A percentile compares a stretch with the other conserved stretches of the same genome.
Conservation (phyloP, 1,140 invertebrate genomes). For the Tribolium madens region DNA sequence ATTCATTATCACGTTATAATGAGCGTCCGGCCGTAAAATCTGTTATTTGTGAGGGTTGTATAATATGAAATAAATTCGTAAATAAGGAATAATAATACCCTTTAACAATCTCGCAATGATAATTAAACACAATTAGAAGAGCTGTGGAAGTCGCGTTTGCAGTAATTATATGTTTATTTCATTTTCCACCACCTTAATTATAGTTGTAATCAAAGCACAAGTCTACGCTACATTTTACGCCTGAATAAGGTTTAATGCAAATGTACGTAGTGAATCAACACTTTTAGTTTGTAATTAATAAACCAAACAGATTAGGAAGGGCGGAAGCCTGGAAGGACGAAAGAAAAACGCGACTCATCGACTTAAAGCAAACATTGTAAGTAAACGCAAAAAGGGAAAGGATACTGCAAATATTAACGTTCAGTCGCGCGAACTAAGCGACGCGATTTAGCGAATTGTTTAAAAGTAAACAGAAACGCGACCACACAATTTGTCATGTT, state of each 20-base stretch:
- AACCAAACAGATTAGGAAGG: neutral
- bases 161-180: neutral
- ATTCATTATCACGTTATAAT: slow-evolving; percentile 20
- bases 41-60: slow-evolving; percentile 1
- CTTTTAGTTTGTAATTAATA: neutral
- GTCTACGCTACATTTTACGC: too few relatives aligned
- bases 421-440: neutral
- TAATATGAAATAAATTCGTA: slow-evolving; percentile 18
- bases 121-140: slow-evolving; percentile 29
- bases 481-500: too few relatives aligned
- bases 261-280: neutral
- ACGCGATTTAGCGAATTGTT: neutral
- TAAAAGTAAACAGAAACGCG: neutral
- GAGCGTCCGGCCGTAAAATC: slow-evolving; percentile 13
- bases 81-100: slow-evolving; percentile 21
- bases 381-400: too few relatives aligned
- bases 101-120: neutral
- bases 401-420: too few relatives aligned
- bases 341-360: too few relatives aligned
- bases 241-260: too few relatives aligned
- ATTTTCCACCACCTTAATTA: neutral
- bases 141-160: neutral
- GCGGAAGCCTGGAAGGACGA: too few relatives aligned
- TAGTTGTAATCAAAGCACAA: neutral
- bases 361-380: too few relatives aligned